A percentile compares a stretch with the other conserved stretches of the same genome.
phyloP scores from a whole-genome alignment of 2,888 invertebrate genomes.

The Hypena proboscidalis region DNA sequence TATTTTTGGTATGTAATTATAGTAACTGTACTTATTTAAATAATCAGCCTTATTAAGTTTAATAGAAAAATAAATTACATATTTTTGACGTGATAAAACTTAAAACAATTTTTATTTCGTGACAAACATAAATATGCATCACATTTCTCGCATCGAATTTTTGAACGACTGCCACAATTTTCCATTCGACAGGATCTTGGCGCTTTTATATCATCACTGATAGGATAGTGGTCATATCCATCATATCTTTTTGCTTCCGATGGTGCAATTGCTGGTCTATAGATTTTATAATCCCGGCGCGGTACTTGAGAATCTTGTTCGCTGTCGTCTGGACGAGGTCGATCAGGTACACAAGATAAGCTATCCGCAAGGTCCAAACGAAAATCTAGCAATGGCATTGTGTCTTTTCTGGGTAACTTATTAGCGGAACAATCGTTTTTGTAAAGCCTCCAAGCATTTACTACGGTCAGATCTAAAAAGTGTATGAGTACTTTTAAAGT shows the following conservation, averaged over 20 bases:
- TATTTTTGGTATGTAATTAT: no score
- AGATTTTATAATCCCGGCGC: no score
- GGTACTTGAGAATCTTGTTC: no score
- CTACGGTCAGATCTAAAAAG: slow-evolving; percentile 41
- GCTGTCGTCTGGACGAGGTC: no score
- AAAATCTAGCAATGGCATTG: slow-evolving; percentile 12
- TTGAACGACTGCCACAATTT: slow-evolving; percentile 29
- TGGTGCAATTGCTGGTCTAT: no score
- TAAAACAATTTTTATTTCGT: slow-evolving; percentile 5
- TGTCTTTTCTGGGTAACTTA: slow-evolving; percentile 10
- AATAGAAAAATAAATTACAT: no score
- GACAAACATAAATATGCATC: slow-evolving; percentile 27
- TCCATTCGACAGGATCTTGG: slow-evolving; percentile 40
- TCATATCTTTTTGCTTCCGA: no score
- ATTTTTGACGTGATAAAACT: slow-evolving; percentile 6
- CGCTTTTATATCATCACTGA: no score
- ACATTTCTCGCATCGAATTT: slow-evolving; percentile 36
- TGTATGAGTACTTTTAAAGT: slow-evolving; percentile 45
- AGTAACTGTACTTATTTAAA: no score
- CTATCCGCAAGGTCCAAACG: slow-evolving; percentile 7
- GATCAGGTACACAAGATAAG: slow-evolving; percentile 1
- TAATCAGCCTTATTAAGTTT: no score
- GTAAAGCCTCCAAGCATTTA: slow-evolving; percentile 43
- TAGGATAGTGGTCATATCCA: no score
- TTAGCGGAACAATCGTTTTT: slow-evolving; percentile 18